A percentile compares a stretch with the other conserved stretches of the same genome.
phyloP scores from a whole-genome alignment of 2,797 vertebrate genomes.

The Peromyscus melanophrys region DNA sequence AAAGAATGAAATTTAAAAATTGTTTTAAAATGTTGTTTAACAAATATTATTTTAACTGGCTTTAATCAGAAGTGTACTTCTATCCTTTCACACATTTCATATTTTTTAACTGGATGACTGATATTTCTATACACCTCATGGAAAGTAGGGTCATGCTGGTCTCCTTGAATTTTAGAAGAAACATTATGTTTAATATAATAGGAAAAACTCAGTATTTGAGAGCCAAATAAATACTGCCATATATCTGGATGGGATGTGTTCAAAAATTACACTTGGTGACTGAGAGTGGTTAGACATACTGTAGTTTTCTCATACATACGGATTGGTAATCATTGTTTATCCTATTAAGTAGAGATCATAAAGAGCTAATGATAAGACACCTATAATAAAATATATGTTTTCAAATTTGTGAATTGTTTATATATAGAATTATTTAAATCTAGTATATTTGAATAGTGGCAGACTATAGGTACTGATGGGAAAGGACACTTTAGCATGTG shows the following conservation, averaged over 20 bases:
- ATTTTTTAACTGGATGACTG: neutral
- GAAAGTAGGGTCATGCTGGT: neutral
- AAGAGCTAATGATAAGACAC: neutral
- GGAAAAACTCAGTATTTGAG: neutral
- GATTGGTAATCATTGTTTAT: neutral
- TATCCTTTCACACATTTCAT: neutral
- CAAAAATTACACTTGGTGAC: neutral
- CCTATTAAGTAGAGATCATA: neutral
- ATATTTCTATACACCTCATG: neutral
- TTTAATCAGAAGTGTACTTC: neutral
- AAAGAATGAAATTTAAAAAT: neutral
- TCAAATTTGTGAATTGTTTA: neutral
- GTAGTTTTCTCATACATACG: neutral
- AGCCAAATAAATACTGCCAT: neutral
- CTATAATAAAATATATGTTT: neutral
- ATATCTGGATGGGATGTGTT: neutral
- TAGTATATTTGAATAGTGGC: neutral
- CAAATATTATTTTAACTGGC: neutral
- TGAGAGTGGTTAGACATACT: neutral
- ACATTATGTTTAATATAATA: neutral
- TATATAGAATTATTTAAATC: neutral
- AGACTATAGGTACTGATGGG: fast-evolving
- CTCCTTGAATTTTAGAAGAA: neutral
- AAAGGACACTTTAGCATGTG: neutral
- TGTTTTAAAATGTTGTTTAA: neutral